phyloP scores from a whole-genome alignment of 2,113 vertebrate species.

The Ochotona princeps region DNA sequence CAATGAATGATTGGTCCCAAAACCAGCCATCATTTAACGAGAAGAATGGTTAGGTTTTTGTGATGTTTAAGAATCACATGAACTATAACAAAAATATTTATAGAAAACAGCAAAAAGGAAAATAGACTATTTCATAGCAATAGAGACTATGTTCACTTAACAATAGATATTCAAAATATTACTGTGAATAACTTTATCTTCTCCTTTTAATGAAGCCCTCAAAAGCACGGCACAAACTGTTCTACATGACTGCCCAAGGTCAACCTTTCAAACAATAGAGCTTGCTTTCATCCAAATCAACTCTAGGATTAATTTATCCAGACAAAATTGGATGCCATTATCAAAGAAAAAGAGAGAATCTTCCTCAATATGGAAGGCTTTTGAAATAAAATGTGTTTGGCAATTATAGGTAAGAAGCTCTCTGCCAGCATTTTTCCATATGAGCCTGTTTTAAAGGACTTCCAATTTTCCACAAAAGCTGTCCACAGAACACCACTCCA shows the following conservation, averaged over 20 bases:
- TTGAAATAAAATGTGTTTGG: constrained; percentile 46
- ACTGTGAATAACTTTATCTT: not conserved
- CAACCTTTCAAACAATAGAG: constrained; percentile 11
- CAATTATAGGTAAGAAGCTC: constrained; percentile 1
- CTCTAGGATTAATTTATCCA: constrained; percentile 8
- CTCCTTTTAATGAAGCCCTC: constrained; percentile 38
- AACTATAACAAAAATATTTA: not conserved
- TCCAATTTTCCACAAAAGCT: not conserved
- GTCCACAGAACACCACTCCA: not conserved
- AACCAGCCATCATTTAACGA: constrained; percentile 8
- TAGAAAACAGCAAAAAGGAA: constrained; percentile 36
- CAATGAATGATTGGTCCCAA: not conserved
- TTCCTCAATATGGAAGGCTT: constrained; percentile 48
- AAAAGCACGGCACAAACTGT: constrained; percentile 9
- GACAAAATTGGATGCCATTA: constrained; percentile 49
- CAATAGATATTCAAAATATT: not conserved
- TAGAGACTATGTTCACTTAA: not conserved
- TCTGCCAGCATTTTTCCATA: constrained; percentile 23
- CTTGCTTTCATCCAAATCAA: constrained; percentile 11
- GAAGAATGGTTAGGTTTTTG: not conserved
- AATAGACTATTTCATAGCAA: not conserved
- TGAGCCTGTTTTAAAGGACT: not conserved
- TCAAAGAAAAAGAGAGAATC: constrained; percentile 50
- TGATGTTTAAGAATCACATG: not conserved
- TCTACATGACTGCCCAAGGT: not conserved